These are phyloP conservation scores for Gallinago media DNA, from an alignment of 2,113 vertebrate species.

Conservation along the genomic window DNA sequence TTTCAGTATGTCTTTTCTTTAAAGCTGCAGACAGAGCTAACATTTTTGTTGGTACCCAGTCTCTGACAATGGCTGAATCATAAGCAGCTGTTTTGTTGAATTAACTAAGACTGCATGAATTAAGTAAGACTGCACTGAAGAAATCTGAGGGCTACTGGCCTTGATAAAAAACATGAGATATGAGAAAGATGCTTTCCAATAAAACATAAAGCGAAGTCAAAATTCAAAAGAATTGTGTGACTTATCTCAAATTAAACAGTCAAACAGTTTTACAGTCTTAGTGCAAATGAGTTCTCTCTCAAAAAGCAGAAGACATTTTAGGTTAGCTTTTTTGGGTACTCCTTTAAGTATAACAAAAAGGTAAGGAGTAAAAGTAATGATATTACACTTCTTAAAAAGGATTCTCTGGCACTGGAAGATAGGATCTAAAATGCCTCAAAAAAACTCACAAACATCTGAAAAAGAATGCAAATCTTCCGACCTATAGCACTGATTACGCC, in stretches of 20 bases:
- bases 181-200: not conserved
- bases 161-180: not conserved
- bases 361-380: not conserved
- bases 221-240: not conserved
- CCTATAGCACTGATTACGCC: fast-evolving
- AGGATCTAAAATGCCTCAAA: not conserved
- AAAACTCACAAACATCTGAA: not conserved
- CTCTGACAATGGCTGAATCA: not conserved
- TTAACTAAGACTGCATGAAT: not conserved
- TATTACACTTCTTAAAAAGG: not conserved
- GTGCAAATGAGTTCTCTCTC: not conserved
- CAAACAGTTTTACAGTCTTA: no score
- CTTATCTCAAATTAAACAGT: not conserved
- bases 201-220: not conserved
- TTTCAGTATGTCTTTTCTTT: not conserved
- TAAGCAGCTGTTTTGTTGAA: not conserved
- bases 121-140: not conserved
- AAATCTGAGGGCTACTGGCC: not conserved
- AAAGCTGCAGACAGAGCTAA: not conserved
- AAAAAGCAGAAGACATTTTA: not conserved
- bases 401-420: not conserved
- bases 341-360: not conserved
- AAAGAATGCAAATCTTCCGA: not conserved
- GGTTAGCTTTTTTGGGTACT: not conserved
- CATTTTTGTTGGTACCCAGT: not conserved